Percentiles rank a stretch among this genome's conserved stretches.
Conservation (phyloP, 1,140 invertebrate species). For the Drosophila rufa region DNA sequence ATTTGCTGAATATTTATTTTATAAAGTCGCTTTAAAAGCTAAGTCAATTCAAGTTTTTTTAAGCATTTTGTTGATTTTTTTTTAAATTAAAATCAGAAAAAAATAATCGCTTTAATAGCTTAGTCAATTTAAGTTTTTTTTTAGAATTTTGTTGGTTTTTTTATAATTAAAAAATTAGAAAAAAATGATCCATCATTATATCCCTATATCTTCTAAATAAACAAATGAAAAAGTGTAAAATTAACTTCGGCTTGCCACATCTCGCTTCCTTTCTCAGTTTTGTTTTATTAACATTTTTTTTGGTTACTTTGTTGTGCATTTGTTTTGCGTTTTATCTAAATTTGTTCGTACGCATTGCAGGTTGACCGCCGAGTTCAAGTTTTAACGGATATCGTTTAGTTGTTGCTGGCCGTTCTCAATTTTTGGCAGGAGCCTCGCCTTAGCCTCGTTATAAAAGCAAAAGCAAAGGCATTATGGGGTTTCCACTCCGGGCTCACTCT, state of each 20-base stretch:
- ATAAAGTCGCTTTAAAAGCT: too few relatives aligned
- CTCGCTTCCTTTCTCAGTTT: slow-evolving; percentile 21
- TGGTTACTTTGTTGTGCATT: slow-evolving; percentile 54
- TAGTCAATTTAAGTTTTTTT: too few relatives aligned
- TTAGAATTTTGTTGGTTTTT: too few relatives aligned
- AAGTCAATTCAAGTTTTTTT: too few relatives aligned
- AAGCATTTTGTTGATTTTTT: too few relatives aligned
- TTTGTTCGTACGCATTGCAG: slow-evolving; percentile 73
- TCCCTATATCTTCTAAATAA: too few relatives aligned
- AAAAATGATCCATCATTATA: too few relatives aligned
- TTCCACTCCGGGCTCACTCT: slow-evolving; percentile 19
- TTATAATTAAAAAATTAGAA: too few relatives aligned
- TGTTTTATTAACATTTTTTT: slow-evolving; percentile 36
- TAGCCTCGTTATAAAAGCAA: slow-evolving; percentile 48
- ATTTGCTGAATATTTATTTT: too few relatives aligned
- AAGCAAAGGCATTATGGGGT: slow-evolving; percentile 24
- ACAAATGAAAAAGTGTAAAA: background rate
- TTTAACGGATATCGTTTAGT: slow-evolving; percentile 76
- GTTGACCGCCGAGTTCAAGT: slow-evolving; percentile 78
- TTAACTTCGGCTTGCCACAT: background rate
- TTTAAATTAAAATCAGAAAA: too few relatives aligned
- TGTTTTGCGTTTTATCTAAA: slow-evolving; percentile 72
- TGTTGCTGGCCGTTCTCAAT: slow-evolving; percentile 44
- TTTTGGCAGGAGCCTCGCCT: slow-evolving; percentile 72
- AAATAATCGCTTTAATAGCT: too few relatives aligned